These are phyloP conservation scores for Synanthedon andrenaeformis DNA, from an alignment of 2,888 invertebrate species.

Conservation along the genomic window DNA sequence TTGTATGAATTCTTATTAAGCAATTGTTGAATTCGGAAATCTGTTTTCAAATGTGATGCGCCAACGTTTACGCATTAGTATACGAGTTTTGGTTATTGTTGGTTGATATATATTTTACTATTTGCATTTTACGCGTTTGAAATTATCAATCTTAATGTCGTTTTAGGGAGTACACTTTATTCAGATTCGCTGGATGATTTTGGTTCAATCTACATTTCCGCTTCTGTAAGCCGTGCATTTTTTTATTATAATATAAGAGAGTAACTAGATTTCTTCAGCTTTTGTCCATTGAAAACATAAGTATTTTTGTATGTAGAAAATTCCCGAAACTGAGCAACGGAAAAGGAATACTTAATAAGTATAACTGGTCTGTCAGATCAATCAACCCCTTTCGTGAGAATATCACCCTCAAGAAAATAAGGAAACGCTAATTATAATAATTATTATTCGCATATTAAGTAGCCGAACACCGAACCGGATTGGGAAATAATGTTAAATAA, in stretches of 20 bases:
- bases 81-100: conserved; percentile 22
- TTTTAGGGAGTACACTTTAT: not conserved
- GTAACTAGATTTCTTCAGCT: too few relatives aligned
- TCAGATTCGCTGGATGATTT: too few relatives aligned
- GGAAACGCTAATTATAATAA: conserved; percentile 37
- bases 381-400: conserved; percentile 63
- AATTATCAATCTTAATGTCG: not conserved
- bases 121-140: not conserved
- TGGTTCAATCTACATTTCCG: too few relatives aligned
- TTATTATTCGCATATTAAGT: conserved; percentile 67
- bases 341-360: not conserved
- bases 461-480: conserved; percentile 21
- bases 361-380: conserved; percentile 21
- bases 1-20: conserved; percentile 43
- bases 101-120: conserved; percentile 3
- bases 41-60: conserved; percentile 39
- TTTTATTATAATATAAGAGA: too few relatives aligned
- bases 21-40: conserved; percentile 53
- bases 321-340: not conserved
- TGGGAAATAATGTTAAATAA: conserved; percentile 39
- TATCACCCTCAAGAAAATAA: conserved; percentile 38
- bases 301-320: not conserved
- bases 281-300: not conserved
- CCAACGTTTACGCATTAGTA: conserved; percentile 31
- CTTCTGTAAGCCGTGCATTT: too few relatives aligned